These are phyloP conservation scores for Eugnorisma glareosa DNA, from an alignment of 2,888 invertebrate genomes.

Conservation along the genomic window DNA sequence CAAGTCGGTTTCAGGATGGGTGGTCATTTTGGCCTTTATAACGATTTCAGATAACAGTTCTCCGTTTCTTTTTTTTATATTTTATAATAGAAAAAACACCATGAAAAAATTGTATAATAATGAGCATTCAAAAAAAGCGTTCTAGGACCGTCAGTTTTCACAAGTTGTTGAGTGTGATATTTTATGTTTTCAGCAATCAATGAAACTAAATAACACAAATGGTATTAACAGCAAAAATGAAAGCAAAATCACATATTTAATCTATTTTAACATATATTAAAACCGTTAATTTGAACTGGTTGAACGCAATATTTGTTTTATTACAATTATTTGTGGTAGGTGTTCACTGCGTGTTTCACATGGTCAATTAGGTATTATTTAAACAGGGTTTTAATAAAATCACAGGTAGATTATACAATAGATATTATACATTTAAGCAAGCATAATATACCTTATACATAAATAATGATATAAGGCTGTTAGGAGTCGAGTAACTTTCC, in stretches of 20 bases:
- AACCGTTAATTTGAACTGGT: neutral
- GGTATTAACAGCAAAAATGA: neutral
- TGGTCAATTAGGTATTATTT: neutral
- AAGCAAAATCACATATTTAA: neutral
- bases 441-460: too few species aligned
- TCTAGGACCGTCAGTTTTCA: too few species aligned
- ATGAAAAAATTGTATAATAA: neutral
- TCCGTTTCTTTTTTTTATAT: neutral
- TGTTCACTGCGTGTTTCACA: neutral
- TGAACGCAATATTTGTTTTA: conserved; percentile 14
- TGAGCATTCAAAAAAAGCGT: neutral
- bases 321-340: conserved; percentile 1
- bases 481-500: too few species aligned
- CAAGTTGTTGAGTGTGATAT: neutral
- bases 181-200: neutral
- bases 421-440: neutral
- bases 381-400: neutral
- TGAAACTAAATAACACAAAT: neutral
- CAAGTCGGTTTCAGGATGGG: conserved; percentile 33
- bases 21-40: conserved; percentile 31
- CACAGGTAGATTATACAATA: neutral
- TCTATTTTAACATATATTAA: conserved; percentile 1
- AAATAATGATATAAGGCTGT: too few species aligned
- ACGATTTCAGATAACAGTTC: neutral
- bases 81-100: neutral